These are phyloP conservation scores for Anthopleura xanthogrammica DNA, from an alignment of 92 coral and sea anemone species.

Conservation along the genomic window DNA sequence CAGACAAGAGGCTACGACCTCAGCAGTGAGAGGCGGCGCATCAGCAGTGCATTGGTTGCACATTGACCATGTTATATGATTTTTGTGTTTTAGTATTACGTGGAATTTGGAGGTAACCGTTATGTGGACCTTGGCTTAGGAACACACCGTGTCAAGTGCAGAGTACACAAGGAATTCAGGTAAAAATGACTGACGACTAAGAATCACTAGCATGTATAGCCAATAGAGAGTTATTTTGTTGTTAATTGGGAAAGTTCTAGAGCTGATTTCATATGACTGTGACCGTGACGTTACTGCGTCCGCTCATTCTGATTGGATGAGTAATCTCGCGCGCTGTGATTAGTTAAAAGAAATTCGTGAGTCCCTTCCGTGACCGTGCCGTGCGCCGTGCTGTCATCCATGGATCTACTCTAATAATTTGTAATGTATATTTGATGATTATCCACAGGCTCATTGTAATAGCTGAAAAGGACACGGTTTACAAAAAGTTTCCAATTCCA, in stretches of 20 bases:
- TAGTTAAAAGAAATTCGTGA: too few relatives aligned
- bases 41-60: neutral
- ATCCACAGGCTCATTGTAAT: slow-evolving; percentile 67
- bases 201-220: neutral
- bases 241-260: too few relatives aligned
- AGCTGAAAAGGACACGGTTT: slow-evolving; percentile 82
- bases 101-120: slow-evolving; percentile 65
- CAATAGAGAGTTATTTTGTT: neutral
- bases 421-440: neutral
- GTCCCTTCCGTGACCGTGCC: too few relatives aligned
- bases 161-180: slow-evolving; percentile 69
- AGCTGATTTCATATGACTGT: neutral
- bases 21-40: too few relatives aligned
- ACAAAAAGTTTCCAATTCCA: slow-evolving; percentile 74
- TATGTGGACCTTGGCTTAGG: slow-evolving; percentile 91
- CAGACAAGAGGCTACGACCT: too few relatives aligned
- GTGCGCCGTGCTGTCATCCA: too few relatives aligned
- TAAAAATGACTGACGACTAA: neutral
- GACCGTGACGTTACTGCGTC: too few relatives aligned
- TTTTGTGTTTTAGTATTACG: slow-evolving; percentile 57
- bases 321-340: too few relatives aligned
- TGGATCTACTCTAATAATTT: too few relatives aligned
- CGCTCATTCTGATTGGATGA: too few relatives aligned
- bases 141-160: slow-evolving; percentile 75
- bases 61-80: neutral